Evolutionary conservation across 2,797 vertebrate species (phyloP).

Genomic region (Parauchenoglanis punctatus): DNA sequence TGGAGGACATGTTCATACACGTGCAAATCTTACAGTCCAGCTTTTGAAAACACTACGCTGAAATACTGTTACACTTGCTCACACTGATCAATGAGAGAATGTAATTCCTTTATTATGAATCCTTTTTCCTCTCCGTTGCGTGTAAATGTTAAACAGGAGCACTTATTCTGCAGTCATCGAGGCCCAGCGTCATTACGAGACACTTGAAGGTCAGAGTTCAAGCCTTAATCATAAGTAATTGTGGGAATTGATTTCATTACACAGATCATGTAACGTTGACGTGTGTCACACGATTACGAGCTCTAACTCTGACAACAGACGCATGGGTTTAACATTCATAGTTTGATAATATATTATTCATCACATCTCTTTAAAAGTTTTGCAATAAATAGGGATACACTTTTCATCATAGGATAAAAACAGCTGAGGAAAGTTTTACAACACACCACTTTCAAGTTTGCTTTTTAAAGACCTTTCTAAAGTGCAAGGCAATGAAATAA

Average conservation of each 20-base stretch:
- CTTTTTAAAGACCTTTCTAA: constrained; percentile 63
- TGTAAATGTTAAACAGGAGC: background rate
- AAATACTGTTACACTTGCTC: constrained; percentile 52
- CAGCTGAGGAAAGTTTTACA: constrained; percentile 54
- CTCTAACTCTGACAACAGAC: constrained; percentile 38
- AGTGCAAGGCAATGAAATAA: constrained; percentile 79
- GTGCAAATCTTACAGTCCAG: constrained; percentile 42
- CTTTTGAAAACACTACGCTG: constrained; percentile 1
- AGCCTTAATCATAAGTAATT: constrained; percentile 25
- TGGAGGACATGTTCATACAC: constrained; percentile 12
- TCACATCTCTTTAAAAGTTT: constrained; percentile 62
- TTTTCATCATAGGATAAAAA: constrained; percentile 60
- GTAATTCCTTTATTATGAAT: background rate
- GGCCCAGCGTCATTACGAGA: constrained; percentile 24
- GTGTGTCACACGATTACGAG: background rate
- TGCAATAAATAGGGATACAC: constrained; percentile 68
- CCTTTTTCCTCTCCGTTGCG: background rate
- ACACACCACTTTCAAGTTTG: constrained; percentile 54
- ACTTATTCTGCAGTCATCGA: constrained; percentile 5
- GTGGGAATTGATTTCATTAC: constrained; percentile 7
- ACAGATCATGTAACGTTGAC: constrained; percentile 7
- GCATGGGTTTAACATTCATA: constrained; percentile 56
- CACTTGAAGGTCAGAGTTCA: constrained; percentile 23
- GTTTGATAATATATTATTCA: constrained; percentile 66
- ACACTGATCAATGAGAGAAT: constrained; percentile 25